Evolutionary conservation across 2,113 vertebrate species (phyloP), one percentile per base, ranked within the genome.

Genomic region (Pavo muticus): DNA sequence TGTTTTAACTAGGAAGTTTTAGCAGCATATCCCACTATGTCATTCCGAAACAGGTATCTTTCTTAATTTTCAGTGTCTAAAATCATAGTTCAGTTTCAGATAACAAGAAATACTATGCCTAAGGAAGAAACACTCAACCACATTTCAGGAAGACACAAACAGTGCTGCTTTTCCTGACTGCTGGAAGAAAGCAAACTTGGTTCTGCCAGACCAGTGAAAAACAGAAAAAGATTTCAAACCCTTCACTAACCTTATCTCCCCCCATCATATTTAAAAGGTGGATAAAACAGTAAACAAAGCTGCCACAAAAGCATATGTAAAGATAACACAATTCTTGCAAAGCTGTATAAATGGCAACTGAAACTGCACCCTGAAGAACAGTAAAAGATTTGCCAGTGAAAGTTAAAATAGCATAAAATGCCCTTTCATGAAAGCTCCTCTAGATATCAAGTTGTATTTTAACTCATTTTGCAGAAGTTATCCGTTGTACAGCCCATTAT

Each of bases 281-380:
- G 30, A 45, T 39, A 73, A 84, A 92, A 23, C 27, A 61, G 63
- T 79, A 91, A 89, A 82, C 25, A 73, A 92, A 91, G 48, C 63
- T 90, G 40, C 64, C 59, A 90, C 48, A 80, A 54, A 4, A 83
- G 40, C 81, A 83, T 76, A 94, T 64, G 80, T 74, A 75, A 87
- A 87, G 40, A 85, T 32, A 20, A 60, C 42, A 42, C 11, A 84
- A 78, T 59, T 89, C 68, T 29, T 63, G n/a, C 40, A 19, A 72
- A 89, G 30, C 15, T 30, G 39, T 92, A 80, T 16, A 84, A 54
- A 63, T 18, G 92, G 42, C 30, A 88, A 84, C 56, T 91, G 48
- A 87, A 94, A 94, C 65, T 82, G 63, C 40, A 87, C 54, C 71
- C 91, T 82, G 67, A 94, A 93, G 87, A 69, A 75, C 94, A 84